These are phyloP conservation scores for Magallana angulata DNA, from an alignment of 1,140 invertebrate species.

Conservation along the genomic window DNA sequence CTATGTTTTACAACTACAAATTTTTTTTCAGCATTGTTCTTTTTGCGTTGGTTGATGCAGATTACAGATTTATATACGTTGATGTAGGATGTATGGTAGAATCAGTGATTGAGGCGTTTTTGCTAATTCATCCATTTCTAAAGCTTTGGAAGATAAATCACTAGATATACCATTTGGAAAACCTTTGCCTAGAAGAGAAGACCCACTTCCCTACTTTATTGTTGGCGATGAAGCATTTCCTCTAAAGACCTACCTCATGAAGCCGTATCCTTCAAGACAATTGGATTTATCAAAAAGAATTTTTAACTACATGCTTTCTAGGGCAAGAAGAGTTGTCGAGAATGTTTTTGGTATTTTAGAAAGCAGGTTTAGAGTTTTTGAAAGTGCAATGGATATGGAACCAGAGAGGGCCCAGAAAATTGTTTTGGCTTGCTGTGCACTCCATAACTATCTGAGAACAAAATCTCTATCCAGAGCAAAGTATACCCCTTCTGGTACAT, in stretches of 20 bases:
- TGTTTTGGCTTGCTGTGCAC: constrained; percentile 26
- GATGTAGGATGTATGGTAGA: constrained; percentile 70
- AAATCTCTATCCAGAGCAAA: neutral
- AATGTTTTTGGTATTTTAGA: neutral
- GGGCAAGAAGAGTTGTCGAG: no score
- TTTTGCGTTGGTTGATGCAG: constrained; percentile 74
- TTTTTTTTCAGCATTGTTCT: constrained; percentile 72
- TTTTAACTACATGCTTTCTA: no score
- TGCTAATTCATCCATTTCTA: constrained; percentile 15
- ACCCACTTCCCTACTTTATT: constrained; percentile 75
- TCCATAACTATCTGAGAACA: constrained; percentile 45
- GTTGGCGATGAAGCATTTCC: constrained; percentile 81
- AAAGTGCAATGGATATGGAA: constrained; percentile 31
- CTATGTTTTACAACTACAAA: constrained; percentile 76
- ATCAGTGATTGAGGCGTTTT: constrained; percentile 47
- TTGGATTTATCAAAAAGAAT: constrained; percentile 61
- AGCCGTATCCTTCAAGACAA: constrained; percentile 76
- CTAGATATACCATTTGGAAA: constrained; percentile 12
- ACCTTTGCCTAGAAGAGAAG: constrained; percentile 53
- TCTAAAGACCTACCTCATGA: constrained; percentile 76
- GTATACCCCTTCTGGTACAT: neutral
- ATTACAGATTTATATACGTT: constrained; percentile 77
- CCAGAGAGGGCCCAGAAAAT: constrained; percentile 45
- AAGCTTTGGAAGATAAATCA: neutral
- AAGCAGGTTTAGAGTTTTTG: constrained; percentile 51